Conservation (phyloP, 2,797 vertebrate species). For the Periparus ater region DNA sequence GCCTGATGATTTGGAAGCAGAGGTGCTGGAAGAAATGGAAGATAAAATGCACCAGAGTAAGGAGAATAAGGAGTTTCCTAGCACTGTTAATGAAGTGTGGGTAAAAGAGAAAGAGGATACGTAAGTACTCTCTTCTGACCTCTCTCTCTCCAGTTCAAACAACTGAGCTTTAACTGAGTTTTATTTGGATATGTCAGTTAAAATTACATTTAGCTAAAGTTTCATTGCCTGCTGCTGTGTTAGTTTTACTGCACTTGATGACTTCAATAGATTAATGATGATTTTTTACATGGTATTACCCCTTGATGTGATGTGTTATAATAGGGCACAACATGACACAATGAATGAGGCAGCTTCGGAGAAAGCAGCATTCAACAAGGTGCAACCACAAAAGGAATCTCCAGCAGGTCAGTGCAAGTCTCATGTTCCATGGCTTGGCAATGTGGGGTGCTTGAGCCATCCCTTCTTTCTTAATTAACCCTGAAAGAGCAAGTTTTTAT, state of each 20-base stretch:
- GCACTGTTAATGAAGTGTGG: constrained; percentile 83
- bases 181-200: background rate
- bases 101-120: constrained; percentile 72
- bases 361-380: background rate
- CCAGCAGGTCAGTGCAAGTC: constrained; percentile 44
- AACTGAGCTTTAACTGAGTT: background rate
- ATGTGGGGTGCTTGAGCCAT: background rate
- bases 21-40: constrained; percentile 81
- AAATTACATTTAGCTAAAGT: background rate
- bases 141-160: background rate
- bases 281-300: background rate
- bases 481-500: background rate
- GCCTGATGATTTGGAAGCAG: constrained; percentile 84
- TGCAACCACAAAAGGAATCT: constrained; percentile 16
- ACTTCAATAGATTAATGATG: background rate
- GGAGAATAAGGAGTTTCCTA: constrained; percentile 51
- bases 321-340: constrained; percentile 35
- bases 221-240: background rate
- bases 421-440: background rate
- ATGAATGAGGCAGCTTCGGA: constrained; percentile 21
- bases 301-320: background rate
- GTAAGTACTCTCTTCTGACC: constrained; percentile 46
- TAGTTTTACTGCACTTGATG: background rate
- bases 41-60: constrained; percentile 31
- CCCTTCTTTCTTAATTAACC: background rate